These are phyloP conservation scores for Drosophila algonquin DNA, from an alignment of 2,888 invertebrate species.

Conservation along the genomic window DNA sequence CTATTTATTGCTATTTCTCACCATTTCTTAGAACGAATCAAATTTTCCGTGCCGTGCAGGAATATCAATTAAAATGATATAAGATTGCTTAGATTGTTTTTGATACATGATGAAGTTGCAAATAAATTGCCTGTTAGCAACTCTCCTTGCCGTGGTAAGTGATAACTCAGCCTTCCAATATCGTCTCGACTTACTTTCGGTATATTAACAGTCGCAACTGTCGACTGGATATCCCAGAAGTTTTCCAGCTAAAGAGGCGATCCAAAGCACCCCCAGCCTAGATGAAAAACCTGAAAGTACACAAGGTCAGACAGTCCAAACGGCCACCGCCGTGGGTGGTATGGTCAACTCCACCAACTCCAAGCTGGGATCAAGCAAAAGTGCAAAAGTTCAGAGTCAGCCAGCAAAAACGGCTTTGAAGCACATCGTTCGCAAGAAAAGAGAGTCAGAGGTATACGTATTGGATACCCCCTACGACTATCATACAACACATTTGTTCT, in stretches of 20 bases:
- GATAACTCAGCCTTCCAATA: neutral
- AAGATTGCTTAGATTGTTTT: neutral
- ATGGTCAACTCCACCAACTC: neutral
- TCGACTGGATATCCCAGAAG: neutral
- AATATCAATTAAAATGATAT: neutral
- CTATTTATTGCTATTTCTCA: neutral
- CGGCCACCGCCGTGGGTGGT: too few relatives aligned
- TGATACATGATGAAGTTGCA: neutral
- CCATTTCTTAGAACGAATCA: neutral
- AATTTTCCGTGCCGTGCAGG: neutral
- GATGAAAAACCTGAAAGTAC: too few relatives aligned
- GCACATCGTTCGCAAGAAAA: neutral
- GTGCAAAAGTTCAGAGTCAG: neutral
- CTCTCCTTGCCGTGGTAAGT: neutral
- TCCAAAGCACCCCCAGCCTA: too few relatives aligned
- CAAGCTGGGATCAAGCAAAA: neutral
- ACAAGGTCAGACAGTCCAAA: too few relatives aligned
- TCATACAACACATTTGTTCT: conserved; percentile 15
- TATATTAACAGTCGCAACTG: neutral
- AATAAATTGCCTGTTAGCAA: neutral
- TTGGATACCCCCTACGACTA: conserved; percentile 3
- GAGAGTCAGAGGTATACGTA: neutral
- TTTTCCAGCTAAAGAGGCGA: neutral
- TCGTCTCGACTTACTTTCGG: neutral
- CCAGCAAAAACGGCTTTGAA: neutral